Evolutionary conservation across 1,140 invertebrate species (phyloP).

Genomic region (Drosophila sturtevanti): DNA sequence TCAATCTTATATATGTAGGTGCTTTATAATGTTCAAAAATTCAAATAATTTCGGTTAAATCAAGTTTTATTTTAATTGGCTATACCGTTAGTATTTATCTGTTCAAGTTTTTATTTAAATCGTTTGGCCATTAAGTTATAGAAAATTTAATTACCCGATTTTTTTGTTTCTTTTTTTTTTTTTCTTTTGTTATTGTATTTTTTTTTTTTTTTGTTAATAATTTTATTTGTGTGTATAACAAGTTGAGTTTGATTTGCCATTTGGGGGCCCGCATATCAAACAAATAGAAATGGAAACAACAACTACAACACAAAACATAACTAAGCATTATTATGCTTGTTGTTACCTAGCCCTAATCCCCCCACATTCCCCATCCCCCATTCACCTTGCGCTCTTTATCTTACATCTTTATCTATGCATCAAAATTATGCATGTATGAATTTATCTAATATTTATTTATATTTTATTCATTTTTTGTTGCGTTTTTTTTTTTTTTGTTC

Average conservation of each 20-base stretch:
- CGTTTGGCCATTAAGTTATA: slow-evolving; percentile 1
- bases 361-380: neutral
- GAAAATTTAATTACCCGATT: slow-evolving; percentile 29
- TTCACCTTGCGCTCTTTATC: neutral
- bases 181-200: slow-evolving; percentile 13
- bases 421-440: neutral
- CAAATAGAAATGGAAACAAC: neutral
- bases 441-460: slow-evolving; percentile 27
- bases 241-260: slow-evolving; percentile 5
- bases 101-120: neutral
- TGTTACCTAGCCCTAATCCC: neutral
- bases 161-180: slow-evolving; percentile 7
- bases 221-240: slow-evolving; percentile 1
- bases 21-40: too few relatives aligned
- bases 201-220: neutral
- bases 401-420: neutral
- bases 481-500: slow-evolving; percentile 27
- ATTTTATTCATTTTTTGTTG: slow-evolving; percentile 13
- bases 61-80: too few relatives aligned
- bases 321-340: neutral
- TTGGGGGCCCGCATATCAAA: neutral
- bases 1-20: too few relatives aligned
- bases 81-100: neutral
- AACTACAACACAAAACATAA: neutral
- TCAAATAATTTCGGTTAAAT: too few relatives aligned